Evolutionary conservation across 2,797 vertebrate genomes (phyloP), one percentile per base, ranked within the genome.

Genomic region (Hipposideros larvatus): DNA sequence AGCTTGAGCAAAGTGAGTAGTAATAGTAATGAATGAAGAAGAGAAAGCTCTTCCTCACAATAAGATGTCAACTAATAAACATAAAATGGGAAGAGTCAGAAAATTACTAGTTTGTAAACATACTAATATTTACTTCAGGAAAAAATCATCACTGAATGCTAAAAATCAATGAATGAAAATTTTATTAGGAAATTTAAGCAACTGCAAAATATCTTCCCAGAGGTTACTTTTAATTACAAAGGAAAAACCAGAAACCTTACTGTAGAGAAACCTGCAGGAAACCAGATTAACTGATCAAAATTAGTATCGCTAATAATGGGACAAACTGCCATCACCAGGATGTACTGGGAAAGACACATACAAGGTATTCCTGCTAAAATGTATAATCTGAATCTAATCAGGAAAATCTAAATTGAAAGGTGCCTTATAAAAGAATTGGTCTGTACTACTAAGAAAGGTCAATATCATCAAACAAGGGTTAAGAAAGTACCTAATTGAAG

Each of bases 61-160:
- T 0, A 91, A 14, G 24, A 91, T 82, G n/a, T 95, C 37, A 74
- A 79, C 3, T 43, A 87, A 31, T 84, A 91, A 77, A 85, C 14
- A 71, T n/a, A 74, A 85, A 92, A 78, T 14, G 48, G 7, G 87
- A 55, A 59, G 26, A 74, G 15, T 46, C 34, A 73, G 77, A 89
- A 85, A 63, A 70, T 28, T 51, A 70, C 13, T 18, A 84, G 26
- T 74, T 82, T 68, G 10, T 7, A 86, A 93, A 87, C 31, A 86
- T 63, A 43, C 57, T 79, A 87, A 96, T n/a, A 84, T 84, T 85
- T 51, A 92, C 70, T 63, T 46, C 1, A 75, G 48, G 16, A 1
- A 90, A 82, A 51, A 88, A 82, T 91, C 53, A 94, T 13, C 31
- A 78, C 26, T 90, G 46, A 96, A 94, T 61, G 4, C 31, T 80